Conservation (phyloP, 2,888 invertebrate genomes). For the Thymelicus sylvestris region DNA sequence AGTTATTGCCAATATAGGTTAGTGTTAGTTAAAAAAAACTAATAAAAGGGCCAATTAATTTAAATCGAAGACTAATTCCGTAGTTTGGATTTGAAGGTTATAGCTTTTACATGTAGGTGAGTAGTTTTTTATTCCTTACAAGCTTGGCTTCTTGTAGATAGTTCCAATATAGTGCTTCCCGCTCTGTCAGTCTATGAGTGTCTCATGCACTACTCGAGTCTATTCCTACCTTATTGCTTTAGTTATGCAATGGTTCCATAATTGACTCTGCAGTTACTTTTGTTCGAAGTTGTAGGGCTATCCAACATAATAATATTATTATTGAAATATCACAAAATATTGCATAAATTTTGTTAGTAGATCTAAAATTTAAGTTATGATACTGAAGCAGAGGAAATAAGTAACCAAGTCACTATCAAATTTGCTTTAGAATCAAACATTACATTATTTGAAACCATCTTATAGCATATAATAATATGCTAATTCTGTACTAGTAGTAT, state of each 20-base stretch:
- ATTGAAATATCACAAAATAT: too few relatives aligned
- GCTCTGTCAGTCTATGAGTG: slow-evolving; percentile 16
- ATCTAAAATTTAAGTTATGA: too few relatives aligned
- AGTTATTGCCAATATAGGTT: slow-evolving; percentile 45
- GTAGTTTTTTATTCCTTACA: slow-evolving; percentile 59
- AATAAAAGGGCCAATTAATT: slow-evolving; percentile 48
- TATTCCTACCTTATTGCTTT: too few relatives aligned
- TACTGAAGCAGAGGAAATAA: too few relatives aligned
- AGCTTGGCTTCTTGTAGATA: slow-evolving; percentile 76
- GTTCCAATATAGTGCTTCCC: slow-evolving; percentile 41
- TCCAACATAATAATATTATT: too few relatives aligned
- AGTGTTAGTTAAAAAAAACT: slow-evolving; percentile 53
- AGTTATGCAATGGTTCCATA: too few relatives aligned
- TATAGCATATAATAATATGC: neutral
- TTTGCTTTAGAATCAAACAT: too few relatives aligned
- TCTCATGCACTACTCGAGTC: slow-evolving; percentile 18
- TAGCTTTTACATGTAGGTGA: slow-evolving; percentile 75
- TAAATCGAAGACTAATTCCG: slow-evolving; percentile 53
- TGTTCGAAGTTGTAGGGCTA: too few relatives aligned
- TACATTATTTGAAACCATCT: neutral
- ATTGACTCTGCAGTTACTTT: too few relatives aligned
- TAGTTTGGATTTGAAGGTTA: slow-evolving; percentile 59
- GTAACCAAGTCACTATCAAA: too few relatives aligned
- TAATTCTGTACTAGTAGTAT: neutral
- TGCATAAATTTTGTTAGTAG: too few relatives aligned